A percentile compares a stretch with the other conserved stretches of the same genome.
Evolutionary conservation across 2,888 invertebrate species (phyloP).

Genomic region (Kuschelorhynchus macadamiae): DNA sequence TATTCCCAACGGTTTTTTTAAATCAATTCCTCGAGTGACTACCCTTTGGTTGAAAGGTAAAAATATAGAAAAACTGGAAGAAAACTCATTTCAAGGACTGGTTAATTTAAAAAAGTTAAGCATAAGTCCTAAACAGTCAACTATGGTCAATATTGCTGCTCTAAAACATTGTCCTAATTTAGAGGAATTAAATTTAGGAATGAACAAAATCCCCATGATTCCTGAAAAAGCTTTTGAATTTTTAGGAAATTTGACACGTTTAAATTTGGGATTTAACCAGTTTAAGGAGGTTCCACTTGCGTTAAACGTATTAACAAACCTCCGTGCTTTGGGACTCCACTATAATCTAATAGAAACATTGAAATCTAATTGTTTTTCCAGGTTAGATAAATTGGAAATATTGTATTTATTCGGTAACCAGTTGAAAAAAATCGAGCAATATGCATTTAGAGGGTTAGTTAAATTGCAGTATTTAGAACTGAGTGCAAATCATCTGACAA

Average conservation of each 20-base stretch:
- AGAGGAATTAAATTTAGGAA: slow-evolving; percentile 57
- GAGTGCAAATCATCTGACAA: slow-evolving; percentile 54
- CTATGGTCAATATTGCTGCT: slow-evolving; percentile 39
- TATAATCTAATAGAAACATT: slow-evolving; percentile 49
- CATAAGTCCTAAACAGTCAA: slow-evolving; percentile 54
- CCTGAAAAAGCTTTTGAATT: slow-evolving; percentile 42
- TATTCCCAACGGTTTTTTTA: slow-evolving; percentile 29
- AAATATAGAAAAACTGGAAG: slow-evolving; percentile 51
- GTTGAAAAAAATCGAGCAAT: slow-evolving; percentile 15
- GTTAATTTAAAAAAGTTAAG: slow-evolving; percentile 50
- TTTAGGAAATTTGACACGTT: slow-evolving; percentile 52
- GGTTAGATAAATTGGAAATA: slow-evolving; percentile 23
- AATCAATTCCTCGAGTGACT: slow-evolving; percentile 23
- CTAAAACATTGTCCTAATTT: slow-evolving; percentile 41
- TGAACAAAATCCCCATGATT: slow-evolving; percentile 54
- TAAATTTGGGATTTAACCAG: slow-evolving; percentile 60
- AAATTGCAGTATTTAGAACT: slow-evolving; percentile 55
- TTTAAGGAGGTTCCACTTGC: slow-evolving; percentile 55
- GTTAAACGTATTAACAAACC: slow-evolving; percentile 52
- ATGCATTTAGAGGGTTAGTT: slow-evolving; percentile 41
- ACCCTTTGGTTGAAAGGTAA: slow-evolving; percentile 58
- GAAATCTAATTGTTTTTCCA: slow-evolving; percentile 45
- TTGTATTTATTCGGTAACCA: slow-evolving; percentile 31
- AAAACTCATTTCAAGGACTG: slow-evolving; percentile 47
- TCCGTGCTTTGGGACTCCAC: slow-evolving; percentile 51